phyloP scores from a whole-genome alignment of 1,140 invertebrate species.

The Oreohelix idahoensis region DNA sequence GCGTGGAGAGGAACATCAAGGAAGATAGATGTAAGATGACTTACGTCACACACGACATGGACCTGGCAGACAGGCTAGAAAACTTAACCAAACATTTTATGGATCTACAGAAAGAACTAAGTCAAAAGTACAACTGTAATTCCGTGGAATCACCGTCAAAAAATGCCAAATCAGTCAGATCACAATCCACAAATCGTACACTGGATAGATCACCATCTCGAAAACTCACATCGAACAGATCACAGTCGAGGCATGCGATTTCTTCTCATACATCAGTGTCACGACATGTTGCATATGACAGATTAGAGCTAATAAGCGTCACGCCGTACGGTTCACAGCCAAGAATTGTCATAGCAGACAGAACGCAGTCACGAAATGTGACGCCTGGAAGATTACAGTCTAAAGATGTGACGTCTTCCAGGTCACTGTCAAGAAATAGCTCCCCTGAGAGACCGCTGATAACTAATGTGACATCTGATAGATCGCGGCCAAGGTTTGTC shows the following conservation, averaged over 20 bases:
- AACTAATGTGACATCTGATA: too few species aligned
- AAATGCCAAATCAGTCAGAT: neutral
- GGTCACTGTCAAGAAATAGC: too few species aligned
- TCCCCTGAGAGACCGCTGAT: too few species aligned
- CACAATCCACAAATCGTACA: neutral
- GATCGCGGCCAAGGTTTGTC: too few species aligned
- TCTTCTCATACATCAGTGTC: neutral
- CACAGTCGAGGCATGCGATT: neutral
- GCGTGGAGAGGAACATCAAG: neutral
- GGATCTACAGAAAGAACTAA: neutral
- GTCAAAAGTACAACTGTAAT: neutral
- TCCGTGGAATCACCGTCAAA: neutral
- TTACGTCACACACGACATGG: neutral
- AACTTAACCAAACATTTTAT: neutral
- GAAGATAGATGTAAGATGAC: neutral
- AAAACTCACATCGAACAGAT: neutral
- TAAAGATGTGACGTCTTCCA: too few species aligned
- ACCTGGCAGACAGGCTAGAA: neutral
- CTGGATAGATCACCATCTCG: neutral
- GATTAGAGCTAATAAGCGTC: neutral
- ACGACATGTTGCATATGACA: neutral
- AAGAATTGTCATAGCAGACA: too few species aligned
- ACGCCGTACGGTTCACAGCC: neutral
- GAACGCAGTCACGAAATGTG: too few species aligned
- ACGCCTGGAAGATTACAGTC: too few species aligned